These are phyloP conservation scores for Cephus cinctus DNA, from an alignment of 1,140 invertebrate species.

Conservation along the genomic window DNA sequence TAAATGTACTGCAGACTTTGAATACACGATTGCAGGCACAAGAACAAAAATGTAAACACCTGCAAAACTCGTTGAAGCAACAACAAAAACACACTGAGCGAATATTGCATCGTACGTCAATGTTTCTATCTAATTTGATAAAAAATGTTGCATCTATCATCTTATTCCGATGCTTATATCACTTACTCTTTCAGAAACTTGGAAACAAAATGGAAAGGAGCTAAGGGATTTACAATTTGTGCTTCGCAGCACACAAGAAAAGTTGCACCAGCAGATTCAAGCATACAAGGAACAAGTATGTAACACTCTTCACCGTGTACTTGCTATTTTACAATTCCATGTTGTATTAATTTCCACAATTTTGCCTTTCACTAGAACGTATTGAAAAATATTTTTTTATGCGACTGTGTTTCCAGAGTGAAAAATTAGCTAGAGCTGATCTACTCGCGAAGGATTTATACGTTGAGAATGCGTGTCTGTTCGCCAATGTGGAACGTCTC, in stretches of 20 bases:
- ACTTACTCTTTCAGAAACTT: slow-evolving; percentile 55
- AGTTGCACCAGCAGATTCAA: slow-evolving; percentile 65
- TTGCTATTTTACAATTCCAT: background rate
- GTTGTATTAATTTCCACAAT: background rate
- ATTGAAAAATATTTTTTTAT: slow-evolving; percentile 13
- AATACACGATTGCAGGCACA: slow-evolving; percentile 54
- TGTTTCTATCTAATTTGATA: slow-evolving; percentile 7
- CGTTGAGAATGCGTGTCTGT: slow-evolving; percentile 76
- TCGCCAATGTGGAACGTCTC: slow-evolving; percentile 63
- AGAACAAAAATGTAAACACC: slow-evolving; percentile 63
- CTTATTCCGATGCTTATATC: slow-evolving; percentile 1
- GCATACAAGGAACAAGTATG: slow-evolving; percentile 57
- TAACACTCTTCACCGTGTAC: background rate
- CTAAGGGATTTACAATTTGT: slow-evolving; percentile 60
- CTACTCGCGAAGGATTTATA: slow-evolving; percentile 75
- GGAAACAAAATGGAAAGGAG: slow-evolving; percentile 64
- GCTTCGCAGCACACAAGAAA: slow-evolving; percentile 61
- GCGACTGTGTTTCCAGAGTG: slow-evolving; percentile 51
- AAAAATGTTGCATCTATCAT: slow-evolving; percentile 1
- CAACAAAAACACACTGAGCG: slow-evolving; percentile 66
- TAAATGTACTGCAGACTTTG: slow-evolving; percentile 52
- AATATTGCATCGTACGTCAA: slow-evolving; percentile 64
- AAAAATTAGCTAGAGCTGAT: slow-evolving; percentile 70
- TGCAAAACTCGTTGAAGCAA: slow-evolving; percentile 62
- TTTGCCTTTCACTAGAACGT: background rate